These are phyloP conservation scores for Coregonus ussuriensis DNA, from an alignment of 2,797 vertebrate genomes.

Conservation along the genomic window DNA sequence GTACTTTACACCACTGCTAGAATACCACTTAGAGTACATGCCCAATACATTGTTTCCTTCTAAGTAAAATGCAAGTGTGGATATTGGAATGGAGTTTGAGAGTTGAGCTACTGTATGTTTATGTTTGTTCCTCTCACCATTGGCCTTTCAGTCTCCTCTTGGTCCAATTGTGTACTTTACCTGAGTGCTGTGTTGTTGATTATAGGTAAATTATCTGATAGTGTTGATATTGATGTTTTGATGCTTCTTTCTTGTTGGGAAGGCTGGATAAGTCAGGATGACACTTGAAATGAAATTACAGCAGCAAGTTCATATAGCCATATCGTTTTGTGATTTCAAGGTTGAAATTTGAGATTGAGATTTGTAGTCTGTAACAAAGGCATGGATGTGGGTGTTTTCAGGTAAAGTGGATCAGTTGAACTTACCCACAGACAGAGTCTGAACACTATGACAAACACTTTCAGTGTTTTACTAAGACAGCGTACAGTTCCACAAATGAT, in stretches of 20 bases:
- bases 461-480: no score
- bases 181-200: not conserved
- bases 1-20: no score
- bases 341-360: slow-evolving; percentile 27
- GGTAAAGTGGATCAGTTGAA: slow-evolving; percentile 67
- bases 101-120: not conserved
- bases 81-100: not conserved
- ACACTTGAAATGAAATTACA: no score
- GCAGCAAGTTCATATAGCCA: not conserved
- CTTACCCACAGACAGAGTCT: slow-evolving; percentile 53
- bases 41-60: not conserved
- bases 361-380: not conserved
- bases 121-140: not conserved
- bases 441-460: slow-evolving; percentile 4
- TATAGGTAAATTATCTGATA: not conserved
- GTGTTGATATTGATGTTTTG: no score
- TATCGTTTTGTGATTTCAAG: not conserved
- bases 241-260: no score
- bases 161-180: not conserved
- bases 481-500: no score
- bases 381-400: slow-evolving; percentile 40
- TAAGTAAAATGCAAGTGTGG: not conserved
- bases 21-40: no score
- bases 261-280: no score
- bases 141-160: not conserved